phyloP scores from a whole-genome alignment of 2,888 invertebrate genomes.

The Caenorhabditis sp. region DNA sequence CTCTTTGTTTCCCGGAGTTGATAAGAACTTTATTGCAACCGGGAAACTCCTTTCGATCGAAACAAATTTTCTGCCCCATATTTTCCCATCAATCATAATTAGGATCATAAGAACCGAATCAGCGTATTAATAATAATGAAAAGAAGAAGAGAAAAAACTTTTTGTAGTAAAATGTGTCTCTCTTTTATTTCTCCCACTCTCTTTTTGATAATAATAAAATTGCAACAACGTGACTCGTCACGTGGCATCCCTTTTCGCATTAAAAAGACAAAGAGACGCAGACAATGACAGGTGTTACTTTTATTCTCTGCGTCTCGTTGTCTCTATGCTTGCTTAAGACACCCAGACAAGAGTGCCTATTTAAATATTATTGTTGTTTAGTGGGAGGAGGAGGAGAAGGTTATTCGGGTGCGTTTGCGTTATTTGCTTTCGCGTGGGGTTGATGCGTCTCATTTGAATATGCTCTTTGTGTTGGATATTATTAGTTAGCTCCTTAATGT shows the following conservation, averaged over 20 bases:
- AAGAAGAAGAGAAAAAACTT: background rate
- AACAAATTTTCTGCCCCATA: no score
- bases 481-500: no score
- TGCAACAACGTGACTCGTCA: slow-evolving; percentile 4
- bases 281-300: background rate
- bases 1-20: no score
- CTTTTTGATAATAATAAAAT: background rate
- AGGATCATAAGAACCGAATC: background rate
- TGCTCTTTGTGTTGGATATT: no score
- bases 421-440: no score
- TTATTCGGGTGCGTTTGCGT: background rate
- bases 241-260: background rate
- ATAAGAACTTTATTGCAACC: no score
- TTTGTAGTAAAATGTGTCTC: background rate
- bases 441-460: no score
- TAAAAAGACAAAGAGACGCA: background rate
- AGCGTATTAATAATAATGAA: background rate
- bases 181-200: slow-evolving; percentile 2
- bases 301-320: background rate
- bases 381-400: no score
- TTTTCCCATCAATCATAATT: background rate
- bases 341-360: background rate
- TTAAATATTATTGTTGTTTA: background rate
- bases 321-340: slow-evolving; percentile 7
- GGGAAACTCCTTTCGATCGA: no score